A percentile compares a stretch with the other conserved stretches of the same genome.
phyloP scores from a whole-genome alignment of 37 sponge, comb jelly and placozoan genomes.

The Agelas oroides region DNA sequence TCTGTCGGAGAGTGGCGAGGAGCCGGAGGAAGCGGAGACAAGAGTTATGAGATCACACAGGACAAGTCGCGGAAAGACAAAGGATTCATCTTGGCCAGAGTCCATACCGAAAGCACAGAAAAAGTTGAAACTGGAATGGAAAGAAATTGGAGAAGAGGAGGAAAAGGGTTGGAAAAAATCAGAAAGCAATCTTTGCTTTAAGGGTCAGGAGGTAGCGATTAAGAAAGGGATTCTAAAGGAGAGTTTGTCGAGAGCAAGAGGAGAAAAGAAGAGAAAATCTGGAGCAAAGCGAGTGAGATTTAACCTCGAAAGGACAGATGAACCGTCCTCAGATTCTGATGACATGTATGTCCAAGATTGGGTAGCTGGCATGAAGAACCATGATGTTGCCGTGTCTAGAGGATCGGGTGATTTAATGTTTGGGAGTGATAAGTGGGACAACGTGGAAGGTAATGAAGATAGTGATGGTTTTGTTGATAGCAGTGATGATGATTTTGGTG shows the following conservation, averaged over 20 bases:
- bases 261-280: background rate
- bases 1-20: background rate
- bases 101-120: too few relatives aligned
- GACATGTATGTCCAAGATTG: too few relatives aligned
- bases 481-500: background rate
- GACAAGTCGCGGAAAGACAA: background rate
- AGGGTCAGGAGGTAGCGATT: background rate
- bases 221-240: background rate
- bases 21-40: conserved; percentile 4
- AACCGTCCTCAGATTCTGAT: too few relatives aligned
- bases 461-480: background rate
- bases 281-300: too few relatives aligned
- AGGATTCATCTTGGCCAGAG: background rate
- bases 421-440: too few relatives aligned
- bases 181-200: background rate
- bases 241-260: background rate
- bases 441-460: background rate
- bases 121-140: background rate
- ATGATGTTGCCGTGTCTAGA: too few relatives aligned
- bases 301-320: too few relatives aligned
- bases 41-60: background rate
- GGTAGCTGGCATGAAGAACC: too few relatives aligned
- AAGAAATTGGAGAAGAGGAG: background rate
- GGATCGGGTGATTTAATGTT: too few relatives aligned
- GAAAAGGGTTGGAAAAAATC: background rate